A percentile compares a stretch with the other conserved stretches of the same genome.
These are phyloP conservation scores for Chrysogorgia sp. DNA, from an alignment of 92 coral and sea anemone genomes.

Conservation along the genomic window DNA sequence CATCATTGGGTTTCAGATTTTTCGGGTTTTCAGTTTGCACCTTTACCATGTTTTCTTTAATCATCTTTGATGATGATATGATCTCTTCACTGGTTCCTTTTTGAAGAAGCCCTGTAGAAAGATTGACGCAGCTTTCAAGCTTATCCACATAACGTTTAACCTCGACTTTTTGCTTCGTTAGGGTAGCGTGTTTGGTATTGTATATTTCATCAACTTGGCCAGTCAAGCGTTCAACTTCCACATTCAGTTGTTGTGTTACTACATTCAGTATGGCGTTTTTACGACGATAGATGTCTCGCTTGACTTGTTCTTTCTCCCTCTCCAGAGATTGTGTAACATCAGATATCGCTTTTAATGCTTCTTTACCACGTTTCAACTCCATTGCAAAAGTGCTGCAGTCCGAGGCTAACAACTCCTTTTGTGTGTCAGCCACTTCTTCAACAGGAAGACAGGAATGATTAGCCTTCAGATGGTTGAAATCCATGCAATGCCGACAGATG, in stretches of 20 bases:
- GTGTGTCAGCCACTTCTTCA: conserved; percentile 7
- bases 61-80: conserved; percentile 19
- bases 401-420: not conserved
- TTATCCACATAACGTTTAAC: conserved; percentile 1
- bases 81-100: conserved; percentile 31
- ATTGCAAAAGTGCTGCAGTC: not conserved
- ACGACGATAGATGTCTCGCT: not conserved
- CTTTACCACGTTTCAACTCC: not conserved
- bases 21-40: not conserved
- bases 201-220: not conserved
- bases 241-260: not conserved
- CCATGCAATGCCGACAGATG: conserved; percentile 24
- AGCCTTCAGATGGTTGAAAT: conserved; percentile 12
- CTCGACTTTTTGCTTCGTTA: not conserved
- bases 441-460: conserved; percentile 23
- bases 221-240: not conserved
- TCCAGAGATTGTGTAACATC: conserved; percentile 25
- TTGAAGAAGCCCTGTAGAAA: conserved; percentile 7
- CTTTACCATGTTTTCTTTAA: not conserved
- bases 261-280: not conserved
- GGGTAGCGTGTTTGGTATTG: not conserved
- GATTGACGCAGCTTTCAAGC: conserved; percentile 17
- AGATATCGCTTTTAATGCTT: not conserved
- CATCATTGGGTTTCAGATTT: not conserved
- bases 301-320: not conserved